Evolutionary conservation across 1,140 invertebrate genomes (phyloP).

Genomic region (Heliconius congener): DNA sequence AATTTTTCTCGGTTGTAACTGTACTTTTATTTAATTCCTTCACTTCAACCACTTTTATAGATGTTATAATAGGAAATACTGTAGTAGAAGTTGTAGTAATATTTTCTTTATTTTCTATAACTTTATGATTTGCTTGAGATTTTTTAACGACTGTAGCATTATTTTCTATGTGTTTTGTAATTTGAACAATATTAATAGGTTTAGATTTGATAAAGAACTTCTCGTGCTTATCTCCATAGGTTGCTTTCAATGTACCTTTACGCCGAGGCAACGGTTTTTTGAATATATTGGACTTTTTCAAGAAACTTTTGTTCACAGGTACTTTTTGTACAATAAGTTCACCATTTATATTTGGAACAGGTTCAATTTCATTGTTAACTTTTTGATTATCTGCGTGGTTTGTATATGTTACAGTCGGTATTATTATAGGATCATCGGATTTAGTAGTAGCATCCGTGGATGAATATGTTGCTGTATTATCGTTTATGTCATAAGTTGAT

Average conservation of each 20-base stretch:
- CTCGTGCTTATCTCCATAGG: conserved; percentile 79
- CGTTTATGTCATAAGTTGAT: conserved; percentile 9
- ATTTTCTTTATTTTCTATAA: neutral
- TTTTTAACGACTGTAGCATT: neutral
- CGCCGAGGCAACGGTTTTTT: conserved; percentile 73
- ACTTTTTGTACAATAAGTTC: conserved; percentile 65
- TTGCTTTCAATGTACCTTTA: conserved; percentile 79
- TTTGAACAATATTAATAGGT: conserved; percentile 22
- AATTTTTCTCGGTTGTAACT: conserved; percentile 26
- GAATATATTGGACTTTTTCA: conserved; percentile 61
- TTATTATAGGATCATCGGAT: conserved; percentile 55
- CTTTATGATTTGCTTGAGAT: conserved; percentile 2
- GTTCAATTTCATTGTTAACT: conserved; percentile 59
- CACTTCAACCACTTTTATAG: neutral
- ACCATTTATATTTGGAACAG: conserved; percentile 46
- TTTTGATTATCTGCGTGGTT: conserved; percentile 45
- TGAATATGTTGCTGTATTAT: neutral
- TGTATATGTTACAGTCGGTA: conserved; percentile 51
- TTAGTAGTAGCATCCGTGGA: conserved; percentile 22
- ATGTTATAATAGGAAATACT: neutral
- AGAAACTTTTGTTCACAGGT: conserved; percentile 38
- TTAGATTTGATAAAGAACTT: conserved; percentile 65
- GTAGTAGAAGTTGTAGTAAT: conserved; percentile 11
- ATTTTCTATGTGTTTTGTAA: neutral
- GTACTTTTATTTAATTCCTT: neutral